Percentiles rank a stretch among this genome's conserved stretches.
Evolutionary conservation across 2,113 vertebrate species (phyloP).

Genomic region (Micronycteris hirsuta): DNA sequence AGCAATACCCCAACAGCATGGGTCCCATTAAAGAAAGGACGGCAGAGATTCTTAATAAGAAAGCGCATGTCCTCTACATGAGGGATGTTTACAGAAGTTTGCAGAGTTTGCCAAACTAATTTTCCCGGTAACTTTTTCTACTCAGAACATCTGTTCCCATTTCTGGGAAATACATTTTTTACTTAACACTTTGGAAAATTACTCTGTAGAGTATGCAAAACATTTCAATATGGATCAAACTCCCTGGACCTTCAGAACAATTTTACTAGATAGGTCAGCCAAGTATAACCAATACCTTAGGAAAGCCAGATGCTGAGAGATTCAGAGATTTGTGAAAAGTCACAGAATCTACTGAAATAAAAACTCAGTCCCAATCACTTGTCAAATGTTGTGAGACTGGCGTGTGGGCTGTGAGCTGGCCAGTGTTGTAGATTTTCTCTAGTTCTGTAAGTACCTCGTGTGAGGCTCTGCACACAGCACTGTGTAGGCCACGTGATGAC

Average conservation of each 20-base stretch:
- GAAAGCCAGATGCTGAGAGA: background rate
- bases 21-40: background rate
- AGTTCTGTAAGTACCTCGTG: background rate
- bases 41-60: background rate
- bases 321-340: background rate
- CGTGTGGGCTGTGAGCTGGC: background rate
- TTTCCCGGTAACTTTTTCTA: background rate
- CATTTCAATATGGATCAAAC: background rate
- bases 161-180: slow-evolving; percentile 28
- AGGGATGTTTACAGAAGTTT: background rate
- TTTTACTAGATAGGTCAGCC: background rate
- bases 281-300: background rate
- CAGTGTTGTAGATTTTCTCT: background rate
- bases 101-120: background rate
- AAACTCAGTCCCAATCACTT: background rate
- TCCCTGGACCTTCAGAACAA: background rate
- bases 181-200: slow-evolving; percentile 13
- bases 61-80: background rate
- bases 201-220: background rate
- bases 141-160: background rate
- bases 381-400: no score
- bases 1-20: background rate
- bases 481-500: background rate
- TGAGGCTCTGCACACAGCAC: background rate
- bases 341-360: background rate